phyloP scores from a whole-genome alignment of 2,888 invertebrate genomes.

The Ennomos fuscantarius region DNA sequence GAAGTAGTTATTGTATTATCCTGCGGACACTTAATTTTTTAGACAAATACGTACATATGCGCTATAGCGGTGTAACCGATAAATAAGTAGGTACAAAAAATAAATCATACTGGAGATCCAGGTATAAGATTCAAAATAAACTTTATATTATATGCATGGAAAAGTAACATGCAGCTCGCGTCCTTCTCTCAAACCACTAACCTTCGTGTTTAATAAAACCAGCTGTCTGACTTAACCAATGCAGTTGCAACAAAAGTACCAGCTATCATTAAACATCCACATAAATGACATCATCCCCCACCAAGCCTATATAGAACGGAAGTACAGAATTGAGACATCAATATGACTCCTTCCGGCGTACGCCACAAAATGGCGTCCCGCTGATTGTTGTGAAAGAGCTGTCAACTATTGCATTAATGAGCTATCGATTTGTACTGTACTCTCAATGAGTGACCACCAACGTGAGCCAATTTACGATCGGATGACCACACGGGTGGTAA shows the following conservation, averaged over 20 bases:
- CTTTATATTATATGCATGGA: too few relatives aligned
- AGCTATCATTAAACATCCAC: constrained; percentile 4
- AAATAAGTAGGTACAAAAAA: too few relatives aligned
- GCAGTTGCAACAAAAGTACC: constrained; percentile 4
- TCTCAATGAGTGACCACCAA: constrained; percentile 58
- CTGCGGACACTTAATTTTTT: too few relatives aligned
- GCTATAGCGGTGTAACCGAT: too few relatives aligned
- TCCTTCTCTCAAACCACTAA: not conserved
- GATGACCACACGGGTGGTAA: constrained; percentile 45
- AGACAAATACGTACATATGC: too few relatives aligned
- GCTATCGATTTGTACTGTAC: constrained; percentile 49
- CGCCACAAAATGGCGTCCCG: constrained; percentile 64
- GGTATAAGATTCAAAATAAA: too few relatives aligned
- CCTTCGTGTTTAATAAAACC: constrained; percentile 1
- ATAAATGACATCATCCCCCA: constrained; percentile 21
- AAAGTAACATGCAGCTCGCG: not conserved
- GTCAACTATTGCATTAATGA: constrained; percentile 75
- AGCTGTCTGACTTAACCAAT: constrained; percentile 6
- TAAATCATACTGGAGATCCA: too few relatives aligned
- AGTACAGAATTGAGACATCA: constrained; percentile 74
- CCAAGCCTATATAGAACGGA: constrained; percentile 52
- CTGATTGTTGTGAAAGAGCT: constrained; percentile 80
- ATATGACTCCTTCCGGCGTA: constrained; percentile 68
- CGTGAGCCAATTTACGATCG: constrained; percentile 47
- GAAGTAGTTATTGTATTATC: too few relatives aligned